Percentiles rank a stretch among this genome's conserved stretches.
phyloP scores from a whole-genome alignment of 2,797 vertebrate species.

The Darevskia mixta region DNA sequence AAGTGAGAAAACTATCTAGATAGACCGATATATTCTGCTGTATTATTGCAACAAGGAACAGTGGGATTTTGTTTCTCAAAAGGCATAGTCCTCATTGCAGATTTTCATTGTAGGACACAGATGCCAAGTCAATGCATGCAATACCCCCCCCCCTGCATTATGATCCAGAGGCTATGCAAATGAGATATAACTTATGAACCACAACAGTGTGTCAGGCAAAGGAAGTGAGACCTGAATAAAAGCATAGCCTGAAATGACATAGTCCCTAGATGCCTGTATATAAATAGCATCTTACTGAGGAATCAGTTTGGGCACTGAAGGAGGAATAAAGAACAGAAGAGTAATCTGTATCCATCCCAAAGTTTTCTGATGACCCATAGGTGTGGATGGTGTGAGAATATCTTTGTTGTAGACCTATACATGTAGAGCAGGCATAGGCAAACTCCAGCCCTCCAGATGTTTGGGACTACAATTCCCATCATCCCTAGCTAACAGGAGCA shows the following conservation, averaged over 20 bases:
- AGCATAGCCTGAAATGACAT: background rate
- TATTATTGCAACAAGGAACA: slow-evolving; percentile 14
- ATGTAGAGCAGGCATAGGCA: no score
- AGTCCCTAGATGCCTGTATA: background rate
- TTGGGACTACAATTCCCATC: no score
- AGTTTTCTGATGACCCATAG: background rate
- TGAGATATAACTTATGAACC: background rate
- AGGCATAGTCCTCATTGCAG: background rate
- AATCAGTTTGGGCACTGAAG: background rate
- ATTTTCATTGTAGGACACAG: background rate
- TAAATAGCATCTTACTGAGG: slow-evolving; percentile 10
- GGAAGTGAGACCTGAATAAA: background rate
- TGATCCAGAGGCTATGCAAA: slow-evolving; percentile 5
- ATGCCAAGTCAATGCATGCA: background rate
- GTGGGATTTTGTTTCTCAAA: background rate
- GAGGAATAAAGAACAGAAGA: background rate
- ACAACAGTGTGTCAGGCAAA: background rate
- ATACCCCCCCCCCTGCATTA: background rate
- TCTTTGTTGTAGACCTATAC: background rate
- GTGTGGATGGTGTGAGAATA: background rate
- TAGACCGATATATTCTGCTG: background rate
- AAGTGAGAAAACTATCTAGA: background rate
- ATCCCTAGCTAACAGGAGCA: no score
- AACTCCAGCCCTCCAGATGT: no score
- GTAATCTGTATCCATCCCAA: background rate